These are phyloP conservation scores for Cottus gobio DNA, from an alignment of 2,113 vertebrate genomes.

Conservation along the genomic window DNA sequence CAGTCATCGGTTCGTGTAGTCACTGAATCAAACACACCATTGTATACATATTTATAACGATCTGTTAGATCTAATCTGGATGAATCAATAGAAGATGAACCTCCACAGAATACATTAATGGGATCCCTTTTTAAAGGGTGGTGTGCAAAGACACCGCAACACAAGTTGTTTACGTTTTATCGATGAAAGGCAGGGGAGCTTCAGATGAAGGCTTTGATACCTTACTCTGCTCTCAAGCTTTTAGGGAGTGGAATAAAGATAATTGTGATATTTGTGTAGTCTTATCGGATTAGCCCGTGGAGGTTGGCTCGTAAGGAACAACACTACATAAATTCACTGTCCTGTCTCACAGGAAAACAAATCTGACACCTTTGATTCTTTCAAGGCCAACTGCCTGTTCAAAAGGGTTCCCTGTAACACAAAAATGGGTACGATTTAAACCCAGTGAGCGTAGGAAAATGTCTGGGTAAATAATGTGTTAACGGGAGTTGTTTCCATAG, in stretches of 20 bases:
- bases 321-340: conserved; percentile 24
- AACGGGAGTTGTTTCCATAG: background rate
- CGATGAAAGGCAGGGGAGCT: conserved; percentile 19
- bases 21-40: background rate
- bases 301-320: conserved; percentile 2
- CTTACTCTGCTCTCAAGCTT: background rate
- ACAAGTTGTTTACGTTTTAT: conserved; percentile 52
- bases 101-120: background rate
- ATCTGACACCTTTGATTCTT: conserved; percentile 37
- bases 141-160: conserved; percentile 31
- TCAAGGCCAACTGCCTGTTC: conserved; percentile 11
- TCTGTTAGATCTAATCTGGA: background rate
- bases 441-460: background rate
- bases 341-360: conserved; percentile 4
- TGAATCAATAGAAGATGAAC: background rate
- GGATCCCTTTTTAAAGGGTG: conserved; percentile 26
- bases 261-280: conserved; percentile 38
- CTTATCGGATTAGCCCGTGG: conserved; percentile 50
- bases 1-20: too few relatives aligned
- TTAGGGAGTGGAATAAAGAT: conserved; percentile 19
- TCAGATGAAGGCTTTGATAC: conserved; percentile 38
- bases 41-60: background rate
- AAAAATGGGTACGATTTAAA: background rate
- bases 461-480: background rate
- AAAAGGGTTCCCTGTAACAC: background rate